phyloP scores from a whole-genome alignment of 2,888 invertebrate species.

The Andrena haemorrhoa region DNA sequence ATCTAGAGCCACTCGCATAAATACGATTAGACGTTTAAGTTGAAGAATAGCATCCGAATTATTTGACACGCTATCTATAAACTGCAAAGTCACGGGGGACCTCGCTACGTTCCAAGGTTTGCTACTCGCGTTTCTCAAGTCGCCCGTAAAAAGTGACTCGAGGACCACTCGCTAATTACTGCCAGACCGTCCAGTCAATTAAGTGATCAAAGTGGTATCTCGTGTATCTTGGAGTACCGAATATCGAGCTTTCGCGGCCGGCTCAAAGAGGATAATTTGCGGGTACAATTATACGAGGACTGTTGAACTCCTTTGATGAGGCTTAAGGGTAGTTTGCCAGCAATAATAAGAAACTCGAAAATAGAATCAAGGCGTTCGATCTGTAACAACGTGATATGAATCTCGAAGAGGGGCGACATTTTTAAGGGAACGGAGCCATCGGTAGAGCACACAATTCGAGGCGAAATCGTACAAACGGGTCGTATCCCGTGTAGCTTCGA shows the following conservation, averaged over 20 bases:
- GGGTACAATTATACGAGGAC: not conserved
- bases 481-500: not conserved
- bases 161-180: conserved; percentile 31
- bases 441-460: not conserved
- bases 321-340: not conserved
- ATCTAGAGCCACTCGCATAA: not conserved
- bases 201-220: conserved; percentile 32
- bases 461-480: not conserved
- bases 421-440: not conserved
- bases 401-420: not conserved
- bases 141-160: conserved; percentile 19
- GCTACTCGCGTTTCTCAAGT: not conserved
- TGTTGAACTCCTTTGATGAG: not conserved
- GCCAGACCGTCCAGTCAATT: conserved; percentile 36
- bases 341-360: not conserved
- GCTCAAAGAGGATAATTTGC: conserved; percentile 51
- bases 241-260: conserved; percentile 28
- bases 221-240: conserved; percentile 27
- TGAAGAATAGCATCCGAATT: not conserved
- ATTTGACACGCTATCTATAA: not conserved
- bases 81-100: too few relatives aligned
- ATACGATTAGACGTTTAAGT: too few relatives aligned
- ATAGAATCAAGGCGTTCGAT: not conserved
- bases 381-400: not conserved
- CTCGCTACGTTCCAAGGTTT: too few relatives aligned